Percentiles rank a stretch among this genome's conserved stretches.
phyloP scores from a whole-genome alignment of 2,113 vertebrate species.

The Sitta europaea region DNA sequence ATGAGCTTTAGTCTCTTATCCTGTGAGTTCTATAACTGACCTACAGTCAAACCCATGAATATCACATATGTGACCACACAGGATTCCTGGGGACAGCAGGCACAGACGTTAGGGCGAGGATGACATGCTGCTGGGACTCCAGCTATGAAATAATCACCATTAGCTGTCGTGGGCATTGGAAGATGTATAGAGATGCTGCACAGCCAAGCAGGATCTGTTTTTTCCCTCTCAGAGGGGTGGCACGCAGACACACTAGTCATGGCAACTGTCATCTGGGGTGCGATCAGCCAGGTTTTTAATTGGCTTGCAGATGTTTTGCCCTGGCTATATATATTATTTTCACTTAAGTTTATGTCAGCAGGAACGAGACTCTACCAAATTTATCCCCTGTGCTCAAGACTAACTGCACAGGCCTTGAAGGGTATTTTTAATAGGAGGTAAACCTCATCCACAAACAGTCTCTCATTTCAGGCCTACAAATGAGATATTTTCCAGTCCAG shows the following conservation, averaged over 20 bases:
- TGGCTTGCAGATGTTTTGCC: constrained; percentile 35
- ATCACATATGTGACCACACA: neutral
- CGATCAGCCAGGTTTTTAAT: constrained; percentile 45
- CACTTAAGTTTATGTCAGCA: constrained; percentile 30
- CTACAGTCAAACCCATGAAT: neutral
- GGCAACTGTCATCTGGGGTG: constrained; percentile 30
- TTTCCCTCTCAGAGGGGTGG: neutral
- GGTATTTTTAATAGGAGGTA: constrained; percentile 61
- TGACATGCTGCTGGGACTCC: neutral
- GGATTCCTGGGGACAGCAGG: neutral
- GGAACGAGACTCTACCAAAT: constrained; percentile 31
- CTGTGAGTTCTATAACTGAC: neutral
- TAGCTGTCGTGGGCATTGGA: rapidly evolving
- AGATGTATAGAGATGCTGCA: neutral
- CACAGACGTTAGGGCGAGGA: rapidly evolving
- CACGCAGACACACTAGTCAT: neutral
- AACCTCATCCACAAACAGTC: constrained; percentile 47
- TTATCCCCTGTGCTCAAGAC: constrained; percentile 17
- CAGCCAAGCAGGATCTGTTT: neutral
- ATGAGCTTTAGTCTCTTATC: neutral
- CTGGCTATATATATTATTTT: constrained; percentile 26
- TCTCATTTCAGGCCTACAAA: constrained; percentile 58
- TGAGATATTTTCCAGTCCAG: constrained; percentile 53
- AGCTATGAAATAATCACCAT: neutral
- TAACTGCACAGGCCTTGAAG: constrained; percentile 10